These are phyloP conservation scores for Otolemur garnettii DNA, from an alignment of 2,113 vertebrate species.

Conservation along the genomic window DNA sequence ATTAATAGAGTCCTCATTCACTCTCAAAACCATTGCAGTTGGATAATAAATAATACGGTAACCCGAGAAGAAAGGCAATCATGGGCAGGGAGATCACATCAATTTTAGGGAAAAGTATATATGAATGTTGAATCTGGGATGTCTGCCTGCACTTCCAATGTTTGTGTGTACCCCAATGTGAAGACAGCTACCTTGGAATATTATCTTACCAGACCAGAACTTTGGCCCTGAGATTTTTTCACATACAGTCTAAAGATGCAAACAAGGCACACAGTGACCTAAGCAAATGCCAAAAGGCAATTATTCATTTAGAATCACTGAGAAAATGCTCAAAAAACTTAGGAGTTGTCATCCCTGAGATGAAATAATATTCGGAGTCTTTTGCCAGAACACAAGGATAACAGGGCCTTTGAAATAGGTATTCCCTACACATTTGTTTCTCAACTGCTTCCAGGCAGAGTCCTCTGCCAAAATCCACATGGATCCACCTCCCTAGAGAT, in stretches of 20 bases:
- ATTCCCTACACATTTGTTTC: neutral
- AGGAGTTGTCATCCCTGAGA: neutral
- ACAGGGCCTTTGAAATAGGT: neutral
- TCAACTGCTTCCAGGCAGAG: neutral
- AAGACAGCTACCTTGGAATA: neutral
- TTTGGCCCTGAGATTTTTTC: constrained; percentile 31
- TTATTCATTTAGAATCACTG: constrained; percentile 31
- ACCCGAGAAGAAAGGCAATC: neutral
- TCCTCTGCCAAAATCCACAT: neutral
- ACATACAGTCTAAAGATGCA: neutral
- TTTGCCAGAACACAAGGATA: constrained; percentile 1
- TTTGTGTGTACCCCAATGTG: neutral
- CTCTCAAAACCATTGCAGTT: neutral
- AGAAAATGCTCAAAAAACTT: neutral
- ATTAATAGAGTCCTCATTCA: neutral
- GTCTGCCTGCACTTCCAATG: neutral
- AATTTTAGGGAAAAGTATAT: neutral
- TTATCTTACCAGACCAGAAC: neutral
- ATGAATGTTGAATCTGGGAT: neutral
- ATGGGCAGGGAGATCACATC: too few species aligned
- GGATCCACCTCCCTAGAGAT: neutral
- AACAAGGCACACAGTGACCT: neutral
- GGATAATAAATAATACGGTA: neutral
- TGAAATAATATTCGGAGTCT: constrained; percentile 27
- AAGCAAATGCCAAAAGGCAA: neutral